Conservation (phyloP, 64 coral and sea anemone genomes). For the Actinia equina region DNA sequence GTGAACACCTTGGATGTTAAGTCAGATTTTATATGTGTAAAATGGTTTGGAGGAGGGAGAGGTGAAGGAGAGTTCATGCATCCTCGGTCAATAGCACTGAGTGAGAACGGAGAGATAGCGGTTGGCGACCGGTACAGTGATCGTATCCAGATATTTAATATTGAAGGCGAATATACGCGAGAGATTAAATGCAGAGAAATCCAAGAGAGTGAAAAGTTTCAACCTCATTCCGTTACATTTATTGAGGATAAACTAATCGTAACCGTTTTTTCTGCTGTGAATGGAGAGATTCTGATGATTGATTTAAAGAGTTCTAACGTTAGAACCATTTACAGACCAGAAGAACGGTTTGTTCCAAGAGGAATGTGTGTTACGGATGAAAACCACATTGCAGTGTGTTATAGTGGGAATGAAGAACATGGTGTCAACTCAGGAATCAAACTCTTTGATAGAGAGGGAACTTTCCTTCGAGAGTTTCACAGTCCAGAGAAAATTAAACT, state of each 20-base stretch:
- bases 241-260: conserved; percentile 34
- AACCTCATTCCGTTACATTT: conserved; percentile 51
- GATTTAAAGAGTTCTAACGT: neutral
- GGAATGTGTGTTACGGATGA: conserved; percentile 14
- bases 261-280: conserved; percentile 51
- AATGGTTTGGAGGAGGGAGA: conserved; percentile 55
- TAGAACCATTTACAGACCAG: neutral
- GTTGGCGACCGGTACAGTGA: conserved; percentile 76
- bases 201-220: conserved; percentile 32
- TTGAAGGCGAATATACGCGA: conserved; percentile 47
- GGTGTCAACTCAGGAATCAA: conserved; percentile 4
- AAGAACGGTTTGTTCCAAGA: neutral
- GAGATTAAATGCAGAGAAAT: conserved; percentile 61
- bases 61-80: conserved; percentile 66
- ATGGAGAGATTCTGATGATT: conserved; percentile 62
- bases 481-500: neutral
- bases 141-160: conserved; percentile 70
- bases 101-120: conserved; percentile 63
- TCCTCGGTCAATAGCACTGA: conserved; percentile 58
- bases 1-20: neutral
- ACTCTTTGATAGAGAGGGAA: neutral
- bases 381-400: conserved; percentile 7
- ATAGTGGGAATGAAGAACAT: neutral
- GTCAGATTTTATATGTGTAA: neutral
- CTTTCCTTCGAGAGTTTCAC: neutral